Conservation (phyloP, 2,888 invertebrate species). For the Elmis aenea region DNA sequence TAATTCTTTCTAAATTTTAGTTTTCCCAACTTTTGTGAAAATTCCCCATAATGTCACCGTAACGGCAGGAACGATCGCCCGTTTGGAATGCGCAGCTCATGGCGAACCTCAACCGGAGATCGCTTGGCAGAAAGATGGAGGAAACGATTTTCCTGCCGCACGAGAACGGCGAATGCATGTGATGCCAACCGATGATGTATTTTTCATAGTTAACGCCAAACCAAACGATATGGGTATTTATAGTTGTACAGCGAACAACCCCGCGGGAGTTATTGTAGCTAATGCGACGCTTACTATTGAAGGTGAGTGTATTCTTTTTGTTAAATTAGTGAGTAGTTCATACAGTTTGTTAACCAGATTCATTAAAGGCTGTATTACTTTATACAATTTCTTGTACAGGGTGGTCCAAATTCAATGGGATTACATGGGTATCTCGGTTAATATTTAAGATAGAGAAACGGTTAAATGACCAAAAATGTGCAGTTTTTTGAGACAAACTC, state of each 20-base stretch:
- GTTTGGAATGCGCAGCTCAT: slow-evolving; percentile 84
- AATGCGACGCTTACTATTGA: slow-evolving; percentile 82
- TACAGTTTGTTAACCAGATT: not conserved
- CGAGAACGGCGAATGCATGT: slow-evolving; percentile 89
- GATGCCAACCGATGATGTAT: slow-evolving; percentile 84
- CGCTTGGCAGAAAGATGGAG: slow-evolving; percentile 89
- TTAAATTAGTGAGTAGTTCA: no score
- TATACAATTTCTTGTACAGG: no score
- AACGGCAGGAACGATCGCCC: slow-evolving; percentile 78
- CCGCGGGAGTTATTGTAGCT: slow-evolving; percentile 79
- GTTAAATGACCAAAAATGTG: no score
- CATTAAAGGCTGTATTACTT: not conserved
- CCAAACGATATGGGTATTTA: slow-evolving; percentile 86
- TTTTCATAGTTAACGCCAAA: slow-evolving; percentile 90
- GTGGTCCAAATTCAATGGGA: no score
- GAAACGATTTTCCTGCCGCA: slow-evolving; percentile 91
- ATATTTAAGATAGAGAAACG: no score
- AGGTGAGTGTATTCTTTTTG: slow-evolving; percentile 37
- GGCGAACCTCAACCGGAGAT: slow-evolving; percentile 87
- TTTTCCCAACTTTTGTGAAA: slow-evolving; percentile 82
- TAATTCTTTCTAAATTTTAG: slow-evolving; percentile 50
- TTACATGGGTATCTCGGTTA: no score
- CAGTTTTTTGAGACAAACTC: no score
- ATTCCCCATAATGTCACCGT: slow-evolving; percentile 80
- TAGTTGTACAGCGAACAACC: slow-evolving; percentile 87